Base-by-base conservation (phyloP, 2,888 invertebrate genomes). In the Morpho helenor region DNA sequence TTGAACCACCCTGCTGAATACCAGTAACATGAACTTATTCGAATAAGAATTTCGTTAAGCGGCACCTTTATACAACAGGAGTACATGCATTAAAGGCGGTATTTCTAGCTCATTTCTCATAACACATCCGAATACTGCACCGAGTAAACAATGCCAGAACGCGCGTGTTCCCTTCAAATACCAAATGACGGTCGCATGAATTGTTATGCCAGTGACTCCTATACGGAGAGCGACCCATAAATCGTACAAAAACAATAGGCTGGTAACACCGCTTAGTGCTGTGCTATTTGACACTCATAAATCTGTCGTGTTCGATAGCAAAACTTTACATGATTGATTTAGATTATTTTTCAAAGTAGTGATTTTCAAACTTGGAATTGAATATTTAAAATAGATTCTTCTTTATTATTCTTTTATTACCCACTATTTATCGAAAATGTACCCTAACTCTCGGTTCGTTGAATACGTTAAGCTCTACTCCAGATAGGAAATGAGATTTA, bases 181-280 rank as follows among this genome's bases (percentile, higher is more conserved):
- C 76, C 72, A 49, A 54, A 54, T 70, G 73, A 72, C 78, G 77
- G 73, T 73, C 78, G 69, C 79, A 78, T 80, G 84, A 80, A 85
- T 82, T 83, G 82, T 82, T 79, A 62, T 54, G 23, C 48, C 54
- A 16, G 40, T 41, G 61, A 59, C 63, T 62, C 47, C 62, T 58
- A 61, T 58, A 63, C 60, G 70, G 70, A 71, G 74, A 74, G 68
- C 65, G 73, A 72, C 78, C 31, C 73, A 88, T 89, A 89, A 88
- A 88, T 89, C 77, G 77, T 71, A 73, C 31, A 76, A 77, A 86
- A 86, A 89, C 88, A 88, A 89, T 87, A 82, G 86, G 75, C 67
- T 73, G 77, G 70, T 74, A 72, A 74, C 75, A 72, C 70, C 46
- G 47, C 23, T 48, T 54, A 54, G 48, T 48, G 48, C 22, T 71